phyloP scores from a whole-genome alignment of 1,140 invertebrate genomes.

The Drosophila navojoa region DNA sequence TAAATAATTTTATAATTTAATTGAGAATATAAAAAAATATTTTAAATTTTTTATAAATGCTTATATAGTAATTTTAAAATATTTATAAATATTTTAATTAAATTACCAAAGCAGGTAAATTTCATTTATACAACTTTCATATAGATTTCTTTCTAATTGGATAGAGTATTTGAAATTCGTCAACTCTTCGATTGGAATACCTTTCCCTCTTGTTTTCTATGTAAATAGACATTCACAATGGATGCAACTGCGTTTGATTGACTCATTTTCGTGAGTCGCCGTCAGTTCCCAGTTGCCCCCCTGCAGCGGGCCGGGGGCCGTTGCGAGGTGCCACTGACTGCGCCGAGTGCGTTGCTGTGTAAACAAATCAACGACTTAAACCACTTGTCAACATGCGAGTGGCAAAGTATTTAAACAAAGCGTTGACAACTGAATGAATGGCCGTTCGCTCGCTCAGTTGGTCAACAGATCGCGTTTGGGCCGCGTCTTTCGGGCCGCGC shows the following conservation, averaged over 20 bases:
- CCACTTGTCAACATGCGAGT: constrained; percentile 80
- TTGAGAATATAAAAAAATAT: no score
- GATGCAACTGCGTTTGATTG: constrained; percentile 68
- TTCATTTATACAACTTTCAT: no score
- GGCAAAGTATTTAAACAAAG: constrained; percentile 81
- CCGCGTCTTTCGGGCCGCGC: constrained; percentile 9
- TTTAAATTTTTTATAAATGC: no score
- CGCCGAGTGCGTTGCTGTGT: constrained; percentile 48
- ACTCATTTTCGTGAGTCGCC: constrained; percentile 73
- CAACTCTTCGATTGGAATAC: not conserved
- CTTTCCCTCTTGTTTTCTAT: constrained; percentile 33
- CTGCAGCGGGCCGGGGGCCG: not conserved
- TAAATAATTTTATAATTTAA: no score
- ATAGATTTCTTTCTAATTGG: no score
- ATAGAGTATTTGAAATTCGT: constrained; percentile 21
- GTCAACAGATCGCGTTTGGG: constrained; percentile 30
- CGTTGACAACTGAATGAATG: constrained; percentile 80
- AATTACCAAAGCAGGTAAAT: no score
- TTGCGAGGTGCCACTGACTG: constrained; percentile 22
- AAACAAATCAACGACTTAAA: constrained; percentile 82
- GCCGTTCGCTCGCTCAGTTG: constrained; percentile 51
- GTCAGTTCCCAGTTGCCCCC: constrained; percentile 17
- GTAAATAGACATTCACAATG: constrained; percentile 59
- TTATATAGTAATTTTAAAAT: no score
- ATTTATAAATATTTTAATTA: no score